These are phyloP conservation scores for Chrysemys picta DNA, from an alignment of 2,113 vertebrate genomes.

Conservation along the genomic window DNA sequence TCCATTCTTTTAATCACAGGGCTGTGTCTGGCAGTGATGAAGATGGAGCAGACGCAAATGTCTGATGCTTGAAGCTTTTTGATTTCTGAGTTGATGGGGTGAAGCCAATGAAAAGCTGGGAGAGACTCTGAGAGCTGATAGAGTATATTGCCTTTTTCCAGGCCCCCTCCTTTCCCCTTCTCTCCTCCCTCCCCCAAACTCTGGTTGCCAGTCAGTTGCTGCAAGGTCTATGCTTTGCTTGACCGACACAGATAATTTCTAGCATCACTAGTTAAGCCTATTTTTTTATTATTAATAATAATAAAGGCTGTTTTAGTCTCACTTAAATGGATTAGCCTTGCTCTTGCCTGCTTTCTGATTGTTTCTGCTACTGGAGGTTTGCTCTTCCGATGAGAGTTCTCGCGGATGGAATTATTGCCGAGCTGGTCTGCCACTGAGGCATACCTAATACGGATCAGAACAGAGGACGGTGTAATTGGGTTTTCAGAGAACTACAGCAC, in stretches of 20 bases:
- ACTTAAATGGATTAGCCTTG: slow-evolving; percentile 68
- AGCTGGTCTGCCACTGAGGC: slow-evolving; percentile 54
- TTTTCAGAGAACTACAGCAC: slow-evolving; percentile 10
- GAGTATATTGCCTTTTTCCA: slow-evolving; percentile 18
- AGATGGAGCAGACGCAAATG: slow-evolving; percentile 69
- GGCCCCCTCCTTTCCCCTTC: not conserved
- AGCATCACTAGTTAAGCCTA: slow-evolving; percentile 63
- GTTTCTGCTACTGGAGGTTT: slow-evolving; percentile 69
- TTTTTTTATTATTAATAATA: slow-evolving; percentile 60
- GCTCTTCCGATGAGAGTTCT: slow-evolving; percentile 55
- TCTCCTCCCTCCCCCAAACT: not conserved
- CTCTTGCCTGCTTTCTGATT: slow-evolving; percentile 65
- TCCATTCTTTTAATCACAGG: slow-evolving; percentile 68
- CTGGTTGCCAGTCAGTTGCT: not conserved
- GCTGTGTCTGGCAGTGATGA: slow-evolving; percentile 71
- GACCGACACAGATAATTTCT: slow-evolving; percentile 57
- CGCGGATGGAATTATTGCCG: slow-evolving; percentile 51
- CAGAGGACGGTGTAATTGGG: slow-evolving; percentile 24
- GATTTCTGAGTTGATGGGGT: slow-evolving; percentile 70
- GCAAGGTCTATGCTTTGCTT: slow-evolving; percentile 29
- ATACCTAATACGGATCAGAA: slow-evolving; percentile 70
- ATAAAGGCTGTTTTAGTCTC: slow-evolving; percentile 64
- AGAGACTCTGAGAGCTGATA: slow-evolving; percentile 19
- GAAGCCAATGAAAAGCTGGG: slow-evolving; percentile 61
- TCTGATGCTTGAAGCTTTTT: slow-evolving; percentile 68